Percentiles rank a stretch among this genome's conserved stretches.
These are phyloP conservation scores for Aselliscus stoliczkanus DNA, from an alignment of 2,797 vertebrate species.

Conservation along the genomic window DNA sequence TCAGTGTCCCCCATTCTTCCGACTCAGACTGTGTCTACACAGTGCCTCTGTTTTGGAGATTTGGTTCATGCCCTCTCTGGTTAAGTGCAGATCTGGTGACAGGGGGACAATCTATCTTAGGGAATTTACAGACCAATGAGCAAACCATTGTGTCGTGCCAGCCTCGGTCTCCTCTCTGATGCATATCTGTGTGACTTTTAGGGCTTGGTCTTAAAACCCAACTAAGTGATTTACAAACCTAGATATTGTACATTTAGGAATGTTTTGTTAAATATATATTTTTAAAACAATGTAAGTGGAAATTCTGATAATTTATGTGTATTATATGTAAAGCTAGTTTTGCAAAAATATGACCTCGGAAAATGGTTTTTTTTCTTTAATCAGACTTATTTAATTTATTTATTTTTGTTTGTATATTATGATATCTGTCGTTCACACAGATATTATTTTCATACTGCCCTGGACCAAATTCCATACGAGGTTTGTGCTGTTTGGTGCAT, in stretches of 20 bases:
- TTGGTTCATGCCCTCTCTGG: not conserved
- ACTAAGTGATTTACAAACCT: constrained; percentile 67
- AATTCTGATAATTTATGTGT: constrained; percentile 84
- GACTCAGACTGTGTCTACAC: constrained; percentile 74
- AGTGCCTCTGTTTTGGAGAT: constrained; percentile 57
- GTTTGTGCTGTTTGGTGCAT: constrained; percentile 58
- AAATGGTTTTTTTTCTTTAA: constrained; percentile 64
- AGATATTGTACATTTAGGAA: constrained; percentile 75
- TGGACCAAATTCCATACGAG: constrained; percentile 69
- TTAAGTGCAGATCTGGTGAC: not conserved
- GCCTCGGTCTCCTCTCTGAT: constrained; percentile 66
- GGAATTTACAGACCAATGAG: not conserved
- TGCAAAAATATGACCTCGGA: constrained; percentile 75
- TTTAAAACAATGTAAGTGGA: constrained; percentile 77
- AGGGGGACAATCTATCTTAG: not conserved
- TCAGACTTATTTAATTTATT: constrained; percentile 84
- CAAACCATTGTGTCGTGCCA: not conserved
- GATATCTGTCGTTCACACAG: constrained; percentile 72
- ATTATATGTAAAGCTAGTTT: constrained; percentile 84
- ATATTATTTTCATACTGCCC: constrained; percentile 79
- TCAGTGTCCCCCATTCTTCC: constrained; percentile 61
- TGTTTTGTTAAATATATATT: constrained; percentile 80
- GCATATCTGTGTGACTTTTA: constrained; percentile 67
- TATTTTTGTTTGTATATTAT: constrained; percentile 81
- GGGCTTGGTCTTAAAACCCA: constrained; percentile 71